These are phyloP conservation scores for Tiaroga cobitis DNA, from an alignment of 2,797 vertebrate genomes.

Conservation along the genomic window DNA sequence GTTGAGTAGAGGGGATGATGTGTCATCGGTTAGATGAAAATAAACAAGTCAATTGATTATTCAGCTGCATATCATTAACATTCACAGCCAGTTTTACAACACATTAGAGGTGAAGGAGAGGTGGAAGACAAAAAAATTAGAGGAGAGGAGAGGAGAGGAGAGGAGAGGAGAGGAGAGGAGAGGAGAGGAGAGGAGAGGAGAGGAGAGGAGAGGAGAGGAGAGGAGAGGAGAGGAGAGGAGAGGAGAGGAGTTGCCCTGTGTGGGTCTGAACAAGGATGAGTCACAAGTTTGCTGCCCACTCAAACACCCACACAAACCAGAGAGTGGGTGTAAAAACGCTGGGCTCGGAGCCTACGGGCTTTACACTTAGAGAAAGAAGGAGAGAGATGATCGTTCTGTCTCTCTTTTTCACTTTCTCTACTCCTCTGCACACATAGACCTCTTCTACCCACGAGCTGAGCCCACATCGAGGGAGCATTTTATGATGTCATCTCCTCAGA, in stretches of 20 bases:
- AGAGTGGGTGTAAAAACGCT: slow-evolving; percentile 63
- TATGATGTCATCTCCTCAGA: slow-evolving; percentile 79
- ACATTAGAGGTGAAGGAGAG: slow-evolving; percentile 4
- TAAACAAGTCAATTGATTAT: slow-evolving; percentile 15
- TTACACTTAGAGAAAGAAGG: slow-evolving; percentile 45
- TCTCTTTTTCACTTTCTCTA: slow-evolving; percentile 48
- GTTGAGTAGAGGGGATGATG: slow-evolving; percentile 40
- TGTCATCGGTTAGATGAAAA: slow-evolving; percentile 35
- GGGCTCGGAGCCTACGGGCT: slow-evolving; percentile 59
- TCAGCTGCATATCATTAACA: slow-evolving; percentile 26
- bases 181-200: slow-evolving; percentile 1
- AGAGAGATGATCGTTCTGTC: slow-evolving; percentile 44
- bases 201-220: slow-evolving; percentile 17
- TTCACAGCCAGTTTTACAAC: slow-evolving; percentile 7
- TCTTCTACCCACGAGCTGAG: slow-evolving; percentile 68
- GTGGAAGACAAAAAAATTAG: background rate
- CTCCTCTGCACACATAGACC: slow-evolving; percentile 55
- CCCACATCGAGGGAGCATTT: slow-evolving; percentile 72
- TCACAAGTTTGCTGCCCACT: slow-evolving; percentile 63
- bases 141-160: slow-evolving; percentile 3
- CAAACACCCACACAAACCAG: slow-evolving; percentile 60
- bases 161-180: slow-evolving; percentile 15
- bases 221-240: slow-evolving; percentile 17
- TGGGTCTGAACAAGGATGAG: slow-evolving; percentile 62
- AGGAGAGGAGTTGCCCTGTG: slow-evolving; percentile 54